Evolutionary conservation across 2,113 vertebrate species (phyloP).

Genomic region (Nettapus auritus): DNA sequence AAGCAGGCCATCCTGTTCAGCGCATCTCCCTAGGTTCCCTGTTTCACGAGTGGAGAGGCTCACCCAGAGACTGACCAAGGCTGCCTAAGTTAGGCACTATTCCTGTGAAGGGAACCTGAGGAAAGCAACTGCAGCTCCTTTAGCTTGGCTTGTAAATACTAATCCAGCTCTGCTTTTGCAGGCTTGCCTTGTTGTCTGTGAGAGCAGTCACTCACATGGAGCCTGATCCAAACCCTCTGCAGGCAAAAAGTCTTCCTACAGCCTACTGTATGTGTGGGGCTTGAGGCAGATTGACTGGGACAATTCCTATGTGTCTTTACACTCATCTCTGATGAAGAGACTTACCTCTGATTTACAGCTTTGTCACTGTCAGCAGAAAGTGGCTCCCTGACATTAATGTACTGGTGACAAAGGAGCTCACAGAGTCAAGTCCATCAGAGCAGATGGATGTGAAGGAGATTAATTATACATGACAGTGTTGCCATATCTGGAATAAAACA

Average conservation of each 20-base stretch:
- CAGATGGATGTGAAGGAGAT: neutral
- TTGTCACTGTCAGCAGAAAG: neutral
- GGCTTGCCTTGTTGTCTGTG: neutral
- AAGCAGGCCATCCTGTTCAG: neutral
- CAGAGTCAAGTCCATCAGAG: neutral
- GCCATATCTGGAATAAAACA: neutral
- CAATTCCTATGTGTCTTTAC: neutral
- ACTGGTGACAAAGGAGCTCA: neutral
- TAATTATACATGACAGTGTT: neutral
- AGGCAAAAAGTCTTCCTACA: neutral
- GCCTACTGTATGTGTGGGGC: fast-evolving
- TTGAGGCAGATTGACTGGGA: neutral
- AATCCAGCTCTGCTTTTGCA: neutral
- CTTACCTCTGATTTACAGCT: neutral
- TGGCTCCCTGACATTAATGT: neutral
- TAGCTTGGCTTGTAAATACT: neutral
- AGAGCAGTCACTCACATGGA: neutral
- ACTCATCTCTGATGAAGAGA: neutral
- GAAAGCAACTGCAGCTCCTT: neutral
- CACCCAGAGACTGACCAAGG: neutral
- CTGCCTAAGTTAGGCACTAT: neutral
- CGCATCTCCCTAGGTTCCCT: neutral
- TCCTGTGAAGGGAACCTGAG: neutral
- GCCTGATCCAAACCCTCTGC: neutral
- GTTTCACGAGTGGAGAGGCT: neutral